These are phyloP conservation scores for Asteroscopus sphinx DNA, from an alignment of 2,888 invertebrate species.

Conservation along the genomic window DNA sequence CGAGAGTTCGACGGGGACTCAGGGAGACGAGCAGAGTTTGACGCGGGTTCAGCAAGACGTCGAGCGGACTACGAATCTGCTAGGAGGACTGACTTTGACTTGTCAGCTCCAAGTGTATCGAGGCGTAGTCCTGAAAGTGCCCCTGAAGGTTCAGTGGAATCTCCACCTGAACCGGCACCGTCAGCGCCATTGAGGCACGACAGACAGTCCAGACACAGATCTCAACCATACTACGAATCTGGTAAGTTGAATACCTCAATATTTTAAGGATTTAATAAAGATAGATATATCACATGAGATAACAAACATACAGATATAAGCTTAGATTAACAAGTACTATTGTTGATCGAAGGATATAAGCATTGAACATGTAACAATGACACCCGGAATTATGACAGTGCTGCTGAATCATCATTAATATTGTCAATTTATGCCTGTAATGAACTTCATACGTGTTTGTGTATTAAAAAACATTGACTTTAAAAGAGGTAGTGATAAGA, in stretches of 20 bases:
- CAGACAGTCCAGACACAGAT: slow-evolving; percentile 78
- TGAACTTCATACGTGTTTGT: too few relatives aligned
- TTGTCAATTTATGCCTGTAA: too few relatives aligned
- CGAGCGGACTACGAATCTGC: slow-evolving; percentile 87
- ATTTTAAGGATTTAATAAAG: too few relatives aligned
- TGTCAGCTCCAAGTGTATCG: slow-evolving; percentile 82
- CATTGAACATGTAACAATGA: too few relatives aligned
- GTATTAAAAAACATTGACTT: too few relatives aligned
- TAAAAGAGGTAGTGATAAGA: slow-evolving; percentile 27
- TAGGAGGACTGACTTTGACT: slow-evolving; percentile 84
- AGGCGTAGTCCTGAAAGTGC: slow-evolving; percentile 85
- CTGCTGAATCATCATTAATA: too few relatives aligned
- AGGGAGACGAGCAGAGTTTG: slow-evolving; percentile 79
- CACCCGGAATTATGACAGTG: too few relatives aligned
- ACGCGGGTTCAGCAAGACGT: slow-evolving; percentile 82
- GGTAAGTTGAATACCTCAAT: slow-evolving; percentile 67
- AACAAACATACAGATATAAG: too few relatives aligned
- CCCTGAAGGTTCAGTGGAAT: slow-evolving; percentile 84
- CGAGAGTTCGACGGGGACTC: slow-evolving; percentile 83
- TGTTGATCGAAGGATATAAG: too few relatives aligned
- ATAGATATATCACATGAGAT: too few relatives aligned
- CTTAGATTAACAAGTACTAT: too few relatives aligned
- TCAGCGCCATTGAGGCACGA: slow-evolving; percentile 83
- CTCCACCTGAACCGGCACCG: slow-evolving; percentile 87
- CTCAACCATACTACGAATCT: slow-evolving; percentile 87